phyloP scores from a whole-genome alignment of 2,797 vertebrate genomes.

The Holocentrus rufus region DNA sequence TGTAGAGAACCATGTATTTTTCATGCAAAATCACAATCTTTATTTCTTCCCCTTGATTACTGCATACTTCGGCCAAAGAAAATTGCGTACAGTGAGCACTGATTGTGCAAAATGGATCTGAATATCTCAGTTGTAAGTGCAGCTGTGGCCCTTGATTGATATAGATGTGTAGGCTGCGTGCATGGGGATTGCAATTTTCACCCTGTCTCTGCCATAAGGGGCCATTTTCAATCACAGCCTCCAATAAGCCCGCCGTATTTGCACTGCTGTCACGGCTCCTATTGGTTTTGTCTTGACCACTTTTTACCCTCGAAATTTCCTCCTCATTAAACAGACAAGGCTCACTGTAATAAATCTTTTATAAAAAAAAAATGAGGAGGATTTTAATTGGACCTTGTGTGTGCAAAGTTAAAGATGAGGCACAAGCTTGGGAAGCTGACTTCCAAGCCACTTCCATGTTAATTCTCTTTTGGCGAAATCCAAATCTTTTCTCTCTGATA shows the following conservation, averaged over 20 bases:
- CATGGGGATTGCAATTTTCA: slow-evolving; percentile 47
- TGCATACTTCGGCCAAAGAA: slow-evolving; percentile 25
- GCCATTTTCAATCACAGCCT: slow-evolving; percentile 60
- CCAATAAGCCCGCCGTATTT: slow-evolving; percentile 40
- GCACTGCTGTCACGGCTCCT: background rate
- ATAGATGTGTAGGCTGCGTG: slow-evolving; percentile 57
- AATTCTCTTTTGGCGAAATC: background rate
- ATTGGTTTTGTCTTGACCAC: slow-evolving; percentile 14
- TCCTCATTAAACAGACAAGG: slow-evolving; percentile 15
- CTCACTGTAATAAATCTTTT: slow-evolving; percentile 14
- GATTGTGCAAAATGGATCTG: slow-evolving; percentile 51
- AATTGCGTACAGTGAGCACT: slow-evolving; percentile 26
- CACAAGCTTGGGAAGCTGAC: background rate
- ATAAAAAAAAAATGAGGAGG: slow-evolving; percentile 5
- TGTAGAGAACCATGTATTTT: slow-evolving; percentile 22
- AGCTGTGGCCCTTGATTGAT: slow-evolving; percentile 65
- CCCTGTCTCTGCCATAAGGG: slow-evolving; percentile 26
- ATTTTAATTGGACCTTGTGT: background rate
- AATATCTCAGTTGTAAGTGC: slow-evolving; percentile 51
- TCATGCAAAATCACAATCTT: slow-evolving; percentile 27
- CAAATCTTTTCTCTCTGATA: background rate
- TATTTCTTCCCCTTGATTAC: slow-evolving; percentile 10
- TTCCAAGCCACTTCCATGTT: background rate
- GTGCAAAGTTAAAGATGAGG: slow-evolving; percentile 4
- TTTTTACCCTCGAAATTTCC: slow-evolving; percentile 20